Evolutionary conservation across 1,140 invertebrate species (phyloP).

Genomic region (Tenebrio molitor): DNA sequence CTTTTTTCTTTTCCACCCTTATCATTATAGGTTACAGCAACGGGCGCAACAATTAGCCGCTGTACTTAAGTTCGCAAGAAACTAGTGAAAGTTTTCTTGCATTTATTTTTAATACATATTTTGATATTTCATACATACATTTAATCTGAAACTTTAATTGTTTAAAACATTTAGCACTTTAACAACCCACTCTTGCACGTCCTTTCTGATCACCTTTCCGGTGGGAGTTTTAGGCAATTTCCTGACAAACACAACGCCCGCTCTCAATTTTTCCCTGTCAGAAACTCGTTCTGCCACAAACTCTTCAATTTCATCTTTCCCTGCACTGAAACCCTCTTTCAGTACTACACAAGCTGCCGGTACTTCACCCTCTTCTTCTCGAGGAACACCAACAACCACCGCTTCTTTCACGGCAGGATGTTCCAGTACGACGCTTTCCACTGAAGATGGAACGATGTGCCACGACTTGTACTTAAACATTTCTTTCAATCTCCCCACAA

Average conservation of each 20-base stretch:
- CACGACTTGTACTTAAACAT: slow-evolving; percentile 78
- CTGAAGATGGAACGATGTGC: slow-evolving; percentile 68
- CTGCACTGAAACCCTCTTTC: not conserved
- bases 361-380: slow-evolving; percentile 12
- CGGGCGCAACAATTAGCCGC: too few species aligned
- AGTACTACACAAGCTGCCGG: slow-evolving; percentile 36
- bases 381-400: slow-evolving; percentile 13
- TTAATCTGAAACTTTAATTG: too few species aligned
- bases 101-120: too few species aligned
- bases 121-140: too few species aligned
- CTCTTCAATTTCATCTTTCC: slow-evolving; percentile 8
- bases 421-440: slow-evolving; percentile 75
- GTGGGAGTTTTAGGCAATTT: slow-evolving; percentile 17
- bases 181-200: not conserved
- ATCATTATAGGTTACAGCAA: too few species aligned
- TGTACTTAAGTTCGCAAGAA: too few species aligned
- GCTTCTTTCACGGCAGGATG: slow-evolving; percentile 70
- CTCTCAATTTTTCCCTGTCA: slow-evolving; percentile 22
- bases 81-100: too few species aligned
- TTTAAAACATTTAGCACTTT: too few species aligned
- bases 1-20: too few species aligned
- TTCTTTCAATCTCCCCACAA: slow-evolving; percentile 79
- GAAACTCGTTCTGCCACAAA: slow-evolving; percentile 26
- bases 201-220: not conserved
- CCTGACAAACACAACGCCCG: slow-evolving; percentile 13